Percentiles rank a stretch among this genome's conserved stretches.
Evolutionary conservation across 2,888 invertebrate species (phyloP).

Genomic region (Zeuzera pyrina): DNA sequence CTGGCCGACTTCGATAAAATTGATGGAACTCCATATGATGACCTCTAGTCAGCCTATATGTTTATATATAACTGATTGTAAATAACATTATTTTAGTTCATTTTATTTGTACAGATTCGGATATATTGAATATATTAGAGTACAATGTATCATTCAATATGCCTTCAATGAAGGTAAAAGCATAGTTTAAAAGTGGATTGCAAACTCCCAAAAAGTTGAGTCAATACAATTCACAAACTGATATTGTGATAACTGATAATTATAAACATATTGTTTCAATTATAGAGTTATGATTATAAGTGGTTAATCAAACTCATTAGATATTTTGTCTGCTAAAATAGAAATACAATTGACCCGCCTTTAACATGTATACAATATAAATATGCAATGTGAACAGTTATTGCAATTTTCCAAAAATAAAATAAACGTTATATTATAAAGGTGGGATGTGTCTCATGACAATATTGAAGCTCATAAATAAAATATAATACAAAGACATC

Average conservation of each 20-base stretch:
- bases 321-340: no score
- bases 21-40: slow-evolving; percentile 56
- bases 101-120: slow-evolving; percentile 51
- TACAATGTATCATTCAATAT: slow-evolving; percentile 48
- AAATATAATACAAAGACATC: slow-evolving; percentile 18
- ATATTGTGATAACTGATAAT: slow-evolving; percentile 40
- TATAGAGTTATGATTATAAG: no score
- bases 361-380: no score
- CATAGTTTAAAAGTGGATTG: slow-evolving; percentile 31
- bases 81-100: slow-evolving; percentile 23
- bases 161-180: slow-evolving; percentile 66
- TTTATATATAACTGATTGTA: slow-evolving; percentile 15
- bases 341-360: no score
- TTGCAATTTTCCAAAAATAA: slow-evolving; percentile 1
- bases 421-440: slow-evolving; percentile 2
- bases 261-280: slow-evolving; percentile 7
- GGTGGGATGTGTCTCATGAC: slow-evolving; percentile 35
- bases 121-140: slow-evolving; percentile 47
- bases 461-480: slow-evolving; percentile 39
- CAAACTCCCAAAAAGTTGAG: slow-evolving; percentile 59
- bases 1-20: slow-evolving; percentile 64
- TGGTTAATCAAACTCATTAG: no score
- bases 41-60: slow-evolving; percentile 52
- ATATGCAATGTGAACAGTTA: no score
- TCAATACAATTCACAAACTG: slow-evolving; percentile 51